Evolutionary conservation across 1,140 invertebrate species (phyloP).

Genomic region (Copidosoma floridanum): DNA sequence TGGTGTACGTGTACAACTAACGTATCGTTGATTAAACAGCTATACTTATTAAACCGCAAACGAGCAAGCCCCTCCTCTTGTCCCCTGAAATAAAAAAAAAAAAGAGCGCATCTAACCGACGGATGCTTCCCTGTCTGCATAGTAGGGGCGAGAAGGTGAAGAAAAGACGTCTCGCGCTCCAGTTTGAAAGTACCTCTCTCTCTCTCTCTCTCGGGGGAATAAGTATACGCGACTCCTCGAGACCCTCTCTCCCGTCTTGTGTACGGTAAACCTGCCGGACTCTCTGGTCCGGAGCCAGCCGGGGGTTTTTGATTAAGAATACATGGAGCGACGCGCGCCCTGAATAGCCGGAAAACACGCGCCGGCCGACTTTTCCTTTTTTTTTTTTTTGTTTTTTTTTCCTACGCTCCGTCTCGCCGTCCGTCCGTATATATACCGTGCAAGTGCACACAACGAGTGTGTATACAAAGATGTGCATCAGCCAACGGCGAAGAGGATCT

Average conservation of each 20-base stretch:
- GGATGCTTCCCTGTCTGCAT: background rate
- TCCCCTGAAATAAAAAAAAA: too few species aligned
- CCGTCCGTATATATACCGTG: too few species aligned
- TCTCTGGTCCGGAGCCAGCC: too few species aligned
- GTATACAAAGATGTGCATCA: background rate
- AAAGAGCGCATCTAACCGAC: background rate
- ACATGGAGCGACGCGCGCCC: background rate
- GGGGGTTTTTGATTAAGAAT: slow-evolving; percentile 17
- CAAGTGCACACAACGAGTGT: too few species aligned
- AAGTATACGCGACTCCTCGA: slow-evolving; percentile 5
- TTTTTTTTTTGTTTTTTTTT: too few species aligned
- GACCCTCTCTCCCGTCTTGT: too few species aligned
- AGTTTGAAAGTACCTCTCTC: background rate
- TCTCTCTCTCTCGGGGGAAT: background rate
- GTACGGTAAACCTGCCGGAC: too few species aligned
- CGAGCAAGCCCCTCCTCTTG: too few species aligned
- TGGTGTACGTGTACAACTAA: too few species aligned
- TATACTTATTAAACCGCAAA: too few species aligned
- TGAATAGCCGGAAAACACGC: slow-evolving; percentile 5
- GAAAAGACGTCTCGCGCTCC: background rate
- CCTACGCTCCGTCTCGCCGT: too few species aligned
- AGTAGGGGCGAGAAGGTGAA: background rate
- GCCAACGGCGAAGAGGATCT: background rate
- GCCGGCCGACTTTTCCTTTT: background rate
- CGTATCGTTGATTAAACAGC: too few species aligned